Evolutionary conservation across 2,797 vertebrate species (phyloP).

Genomic region (Galagoides demidoff): DNA sequence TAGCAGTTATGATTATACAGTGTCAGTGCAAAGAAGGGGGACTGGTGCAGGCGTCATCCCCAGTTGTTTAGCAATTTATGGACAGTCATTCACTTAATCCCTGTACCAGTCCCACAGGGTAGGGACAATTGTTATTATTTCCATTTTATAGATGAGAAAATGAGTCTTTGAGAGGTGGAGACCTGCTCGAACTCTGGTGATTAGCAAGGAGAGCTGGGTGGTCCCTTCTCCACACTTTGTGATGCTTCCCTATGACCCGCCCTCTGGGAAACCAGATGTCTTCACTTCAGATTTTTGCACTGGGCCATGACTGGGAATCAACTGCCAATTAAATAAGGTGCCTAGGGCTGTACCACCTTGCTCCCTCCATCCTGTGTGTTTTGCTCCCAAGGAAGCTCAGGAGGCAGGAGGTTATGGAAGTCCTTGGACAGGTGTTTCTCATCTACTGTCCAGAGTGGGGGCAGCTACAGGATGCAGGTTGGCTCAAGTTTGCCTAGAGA

Average conservation of each 20-base stretch:
- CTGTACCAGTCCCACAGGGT: not conserved
- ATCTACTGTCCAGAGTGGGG: not conserved
- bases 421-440: not conserved
- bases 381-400: not conserved
- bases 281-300: not conserved
- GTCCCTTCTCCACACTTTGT: no score
- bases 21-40: not conserved
- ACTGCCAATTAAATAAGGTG: not conserved
- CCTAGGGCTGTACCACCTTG: no score
- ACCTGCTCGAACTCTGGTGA: not conserved
- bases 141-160: not conserved
- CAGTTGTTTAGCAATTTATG: no score
- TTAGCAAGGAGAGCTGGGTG: not conserved
- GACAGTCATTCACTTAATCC: not conserved
- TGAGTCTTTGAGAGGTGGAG: not conserved
- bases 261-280: not conserved
- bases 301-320: not conserved
- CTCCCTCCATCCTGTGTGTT: not conserved
- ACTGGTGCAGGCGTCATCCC: no score
- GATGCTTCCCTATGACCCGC: not conserved
- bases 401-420: not conserved
- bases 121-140: not conserved
- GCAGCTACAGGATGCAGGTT: no score
- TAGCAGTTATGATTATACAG: rapidly evolving
- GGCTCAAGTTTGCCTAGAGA: not conserved